Percentiles rank a stretch among this genome's conserved stretches.
These are phyloP conservation scores for Drosophila yooni DNA, from an alignment of 2,888 invertebrate genomes.

Conservation along the genomic window DNA sequence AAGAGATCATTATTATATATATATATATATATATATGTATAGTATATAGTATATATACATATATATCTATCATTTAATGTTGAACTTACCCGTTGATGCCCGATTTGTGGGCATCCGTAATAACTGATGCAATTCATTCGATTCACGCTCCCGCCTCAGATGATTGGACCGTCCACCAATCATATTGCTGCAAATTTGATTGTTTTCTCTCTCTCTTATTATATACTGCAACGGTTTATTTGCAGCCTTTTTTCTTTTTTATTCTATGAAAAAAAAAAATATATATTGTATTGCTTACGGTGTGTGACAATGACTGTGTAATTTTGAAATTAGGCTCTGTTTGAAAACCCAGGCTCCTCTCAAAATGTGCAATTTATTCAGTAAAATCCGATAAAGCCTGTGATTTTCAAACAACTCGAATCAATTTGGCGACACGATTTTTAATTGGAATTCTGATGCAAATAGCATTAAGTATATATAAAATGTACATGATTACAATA, in stretches of 20 bases:
- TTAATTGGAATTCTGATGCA: not conserved
- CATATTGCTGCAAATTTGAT: slow-evolving; percentile 29
- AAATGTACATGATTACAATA: no score
- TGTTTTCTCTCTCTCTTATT: not conserved
- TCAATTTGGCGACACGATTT: not conserved
- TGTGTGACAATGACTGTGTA: not conserved
- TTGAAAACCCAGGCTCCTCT: not conserved
- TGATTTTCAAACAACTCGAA: not conserved
- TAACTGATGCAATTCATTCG: slow-evolving; percentile 48
- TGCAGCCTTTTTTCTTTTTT: not conserved
- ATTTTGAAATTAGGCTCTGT: not conserved
- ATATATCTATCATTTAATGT: not conserved
- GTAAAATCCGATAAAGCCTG: not conserved
- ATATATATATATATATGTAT: not conserved
- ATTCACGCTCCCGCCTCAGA: slow-evolving; percentile 33
- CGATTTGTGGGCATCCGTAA: slow-evolving; percentile 9
- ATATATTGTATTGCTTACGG: not conserved
- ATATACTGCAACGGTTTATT: not conserved
- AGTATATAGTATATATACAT: not conserved
- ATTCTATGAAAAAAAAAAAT: not conserved
- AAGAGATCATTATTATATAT: not conserved
- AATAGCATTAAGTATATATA: no score
- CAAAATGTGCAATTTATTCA: not conserved
- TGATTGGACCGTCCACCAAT: slow-evolving; percentile 44
- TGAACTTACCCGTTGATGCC: slow-evolving; percentile 16